Evolutionary conservation across 1,140 invertebrate genomes (phyloP).

Genomic region (Caenorhabditis briggsae): DNA sequence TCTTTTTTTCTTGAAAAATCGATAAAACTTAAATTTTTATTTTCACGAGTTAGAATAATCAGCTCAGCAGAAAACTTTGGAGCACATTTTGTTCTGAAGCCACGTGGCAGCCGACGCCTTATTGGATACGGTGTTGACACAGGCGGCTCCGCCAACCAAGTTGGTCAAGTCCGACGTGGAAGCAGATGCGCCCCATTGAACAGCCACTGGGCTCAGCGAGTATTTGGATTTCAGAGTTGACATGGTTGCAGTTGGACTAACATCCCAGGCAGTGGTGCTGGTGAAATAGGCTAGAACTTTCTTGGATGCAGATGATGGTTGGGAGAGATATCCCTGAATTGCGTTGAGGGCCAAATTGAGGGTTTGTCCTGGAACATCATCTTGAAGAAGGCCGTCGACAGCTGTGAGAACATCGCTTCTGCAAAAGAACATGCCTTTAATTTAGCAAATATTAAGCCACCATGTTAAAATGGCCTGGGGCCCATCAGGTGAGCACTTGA

Average conservation of each 20-base stretch:
- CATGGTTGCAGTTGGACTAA: slow-evolving; percentile 35
- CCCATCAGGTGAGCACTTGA: no score
- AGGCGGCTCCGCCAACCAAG: slow-evolving; percentile 10
- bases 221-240: neutral
- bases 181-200: slow-evolving; percentile 37
- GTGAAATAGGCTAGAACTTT: slow-evolving; percentile 19
- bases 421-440: no score
- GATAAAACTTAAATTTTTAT: neutral
- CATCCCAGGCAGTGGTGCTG: slow-evolving; percentile 37
- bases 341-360: slow-evolving; percentile 22
- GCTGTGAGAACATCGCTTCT: slow-evolving; percentile 11
- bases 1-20: neutral
- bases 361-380: slow-evolving; percentile 21
- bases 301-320: slow-evolving; percentile 20
- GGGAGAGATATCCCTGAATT: slow-evolving; percentile 21
- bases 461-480: no score
- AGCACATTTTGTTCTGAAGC: slow-evolving; percentile 48
- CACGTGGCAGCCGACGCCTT: neutral
- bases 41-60: no score
- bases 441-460: no score
- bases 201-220: slow-evolving; percentile 21
- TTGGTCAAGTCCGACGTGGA: slow-evolving; percentile 10
- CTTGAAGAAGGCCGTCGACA: slow-evolving; percentile 28
- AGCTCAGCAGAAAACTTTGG: slow-evolving; percentile 12
- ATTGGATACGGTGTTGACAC: slow-evolving; percentile 29